Conservation (phyloP, 2,113 vertebrate species). For the Anas platyrhynchos region DNA sequence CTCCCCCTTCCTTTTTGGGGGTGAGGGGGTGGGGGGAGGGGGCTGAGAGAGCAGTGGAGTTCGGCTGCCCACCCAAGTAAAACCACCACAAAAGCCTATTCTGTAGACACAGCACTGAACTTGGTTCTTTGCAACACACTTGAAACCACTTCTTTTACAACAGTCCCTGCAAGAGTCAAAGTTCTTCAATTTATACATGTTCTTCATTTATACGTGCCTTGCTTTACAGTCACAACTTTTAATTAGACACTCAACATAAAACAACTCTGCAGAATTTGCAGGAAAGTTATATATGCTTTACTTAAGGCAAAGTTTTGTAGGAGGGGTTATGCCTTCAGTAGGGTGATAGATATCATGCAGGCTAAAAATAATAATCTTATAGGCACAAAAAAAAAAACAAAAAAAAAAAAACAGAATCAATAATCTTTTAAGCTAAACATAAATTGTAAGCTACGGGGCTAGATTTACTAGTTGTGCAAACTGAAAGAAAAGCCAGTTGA, state of each 20-base stretch:
- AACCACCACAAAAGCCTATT: not conserved
- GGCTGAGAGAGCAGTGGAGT: too few relatives aligned
- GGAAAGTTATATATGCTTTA: not conserved
- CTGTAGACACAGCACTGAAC: not conserved
- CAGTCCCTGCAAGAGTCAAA: not conserved
- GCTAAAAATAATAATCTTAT: not conserved
- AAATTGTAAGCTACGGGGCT: not conserved
- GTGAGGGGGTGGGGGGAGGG: too few relatives aligned
- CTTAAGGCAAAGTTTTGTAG: not conserved
- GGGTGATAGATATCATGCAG: not conserved
- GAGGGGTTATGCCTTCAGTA: not conserved
- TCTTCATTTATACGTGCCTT: not conserved
- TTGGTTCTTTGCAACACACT: not conserved
- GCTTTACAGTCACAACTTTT: not conserved
- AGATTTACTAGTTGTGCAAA: not conserved
- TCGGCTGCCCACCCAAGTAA: too few relatives aligned
- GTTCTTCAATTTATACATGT: too few relatives aligned
- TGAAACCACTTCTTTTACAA: not conserved
- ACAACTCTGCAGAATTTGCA: not conserved
- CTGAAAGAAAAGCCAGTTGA: not conserved
- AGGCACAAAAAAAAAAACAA: not conserved
- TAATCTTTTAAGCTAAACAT: not conserved
- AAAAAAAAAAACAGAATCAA: not conserved
- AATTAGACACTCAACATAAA: accelerated
- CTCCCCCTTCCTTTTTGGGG: too few relatives aligned